Conservation (phyloP, 2,888 invertebrate species). For the Parthenolecanium corni region DNA sequence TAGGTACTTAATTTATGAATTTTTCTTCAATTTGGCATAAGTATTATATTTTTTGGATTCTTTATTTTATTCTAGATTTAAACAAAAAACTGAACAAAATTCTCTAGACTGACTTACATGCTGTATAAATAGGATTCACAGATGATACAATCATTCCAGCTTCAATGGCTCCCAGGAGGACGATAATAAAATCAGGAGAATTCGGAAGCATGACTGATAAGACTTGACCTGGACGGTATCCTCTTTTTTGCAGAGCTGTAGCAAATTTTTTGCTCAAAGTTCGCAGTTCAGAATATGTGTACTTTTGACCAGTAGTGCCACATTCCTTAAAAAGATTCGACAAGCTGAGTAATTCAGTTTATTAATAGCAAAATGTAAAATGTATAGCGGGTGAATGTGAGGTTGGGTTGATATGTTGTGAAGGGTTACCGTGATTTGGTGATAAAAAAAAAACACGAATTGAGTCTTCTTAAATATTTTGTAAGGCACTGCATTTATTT, state of each 20-base stretch:
- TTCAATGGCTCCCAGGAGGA: constrained; percentile 52
- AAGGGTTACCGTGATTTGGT: too few relatives aligned
- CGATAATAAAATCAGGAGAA: constrained; percentile 59
- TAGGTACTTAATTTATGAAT: too few relatives aligned
- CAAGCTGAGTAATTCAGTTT: background rate
- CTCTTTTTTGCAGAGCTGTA: constrained; percentile 54
- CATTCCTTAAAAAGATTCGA: constrained; percentile 50
- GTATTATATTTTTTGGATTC: background rate
- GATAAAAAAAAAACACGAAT: too few relatives aligned
- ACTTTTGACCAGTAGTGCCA: constrained; percentile 55
- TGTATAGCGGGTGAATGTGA: constrained; percentile 32
- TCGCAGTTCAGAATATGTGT: constrained; percentile 56
- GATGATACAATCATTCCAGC: constrained; percentile 60
- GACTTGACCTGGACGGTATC: constrained; percentile 52
- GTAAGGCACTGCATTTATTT: too few relatives aligned
- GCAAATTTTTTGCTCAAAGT: constrained; percentile 54
- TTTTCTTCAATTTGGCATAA: too few relatives aligned
- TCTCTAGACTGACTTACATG: constrained; percentile 38
- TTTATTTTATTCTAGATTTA: too few relatives aligned
- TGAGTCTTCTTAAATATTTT: too few relatives aligned
- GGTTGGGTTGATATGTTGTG: too few relatives aligned
- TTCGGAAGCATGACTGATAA: constrained; percentile 63
- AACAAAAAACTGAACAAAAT: background rate
- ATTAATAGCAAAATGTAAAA: background rate
- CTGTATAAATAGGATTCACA: constrained; percentile 61